Percentiles rank a stretch among this genome's conserved stretches.
Evolutionary conservation across 1,140 invertebrate genomes (phyloP).

Genomic region (Pseudomyrmex dendroicus): DNA sequence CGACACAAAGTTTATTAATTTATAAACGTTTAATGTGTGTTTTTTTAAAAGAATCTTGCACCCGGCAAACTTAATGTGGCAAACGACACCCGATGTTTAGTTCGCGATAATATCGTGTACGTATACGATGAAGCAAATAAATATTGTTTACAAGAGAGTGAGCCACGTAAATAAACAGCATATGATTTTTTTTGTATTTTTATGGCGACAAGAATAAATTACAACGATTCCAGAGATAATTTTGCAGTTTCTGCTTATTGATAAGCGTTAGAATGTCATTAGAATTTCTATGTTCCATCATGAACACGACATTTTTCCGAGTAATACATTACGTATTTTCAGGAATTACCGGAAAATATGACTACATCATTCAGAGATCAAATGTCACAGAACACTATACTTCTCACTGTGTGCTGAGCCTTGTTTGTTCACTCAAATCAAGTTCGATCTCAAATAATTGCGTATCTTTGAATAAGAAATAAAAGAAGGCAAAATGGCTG

Average conservation of each 20-base stretch:
- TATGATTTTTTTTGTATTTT: not conserved
- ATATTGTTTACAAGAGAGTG: not conserved
- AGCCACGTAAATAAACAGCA: not conserved
- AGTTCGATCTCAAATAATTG: too few species aligned
- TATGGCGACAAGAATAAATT: slow-evolving; percentile 7
- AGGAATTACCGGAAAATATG: too few species aligned
- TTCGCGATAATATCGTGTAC: not conserved
- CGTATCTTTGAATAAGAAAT: too few species aligned
- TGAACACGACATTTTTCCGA: not conserved
- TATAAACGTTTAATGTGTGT: too few species aligned
- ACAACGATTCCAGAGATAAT: slow-evolving; percentile 10
- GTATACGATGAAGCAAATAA: not conserved
- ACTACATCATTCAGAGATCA: too few species aligned
- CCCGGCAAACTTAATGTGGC: not conserved
- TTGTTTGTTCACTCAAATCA: too few species aligned
- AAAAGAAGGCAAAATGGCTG: too few species aligned
- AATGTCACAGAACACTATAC: too few species aligned
- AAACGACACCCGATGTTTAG: not conserved
- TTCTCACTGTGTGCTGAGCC: too few species aligned
- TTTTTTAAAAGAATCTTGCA: not conserved
- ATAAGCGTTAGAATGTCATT: not conserved
- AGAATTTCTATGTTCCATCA: not conserved
- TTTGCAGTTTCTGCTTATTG: slow-evolving; percentile 8
- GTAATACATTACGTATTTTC: not conserved
- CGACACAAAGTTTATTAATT: not conserved